These are phyloP conservation scores for Pluvialis apricaria DNA, from an alignment of 2,113 vertebrate species.

Conservation along the genomic window DNA sequence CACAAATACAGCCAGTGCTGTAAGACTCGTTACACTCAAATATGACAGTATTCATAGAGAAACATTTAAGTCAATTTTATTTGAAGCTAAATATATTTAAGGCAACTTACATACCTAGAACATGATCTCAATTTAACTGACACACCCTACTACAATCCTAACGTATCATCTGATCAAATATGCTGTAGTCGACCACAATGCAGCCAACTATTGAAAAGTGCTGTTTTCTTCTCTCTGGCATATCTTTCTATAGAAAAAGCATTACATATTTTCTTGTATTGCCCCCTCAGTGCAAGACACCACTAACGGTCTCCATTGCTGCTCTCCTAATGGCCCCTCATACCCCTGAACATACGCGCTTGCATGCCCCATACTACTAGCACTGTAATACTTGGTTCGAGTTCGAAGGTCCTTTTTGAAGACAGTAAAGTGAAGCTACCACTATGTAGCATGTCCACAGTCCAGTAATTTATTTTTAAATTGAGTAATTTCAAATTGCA, in stretches of 20 bases:
- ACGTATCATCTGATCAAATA: conserved; percentile 22
- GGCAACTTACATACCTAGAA: conserved; percentile 74
- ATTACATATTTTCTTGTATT: background rate
- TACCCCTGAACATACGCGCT: background rate
- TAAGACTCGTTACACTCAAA: background rate
- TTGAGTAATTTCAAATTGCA: conserved; percentile 85
- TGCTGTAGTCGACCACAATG: background rate
- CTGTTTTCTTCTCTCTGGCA: conserved; percentile 25
- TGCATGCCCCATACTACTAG: background rate
- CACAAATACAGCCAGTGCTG: background rate
- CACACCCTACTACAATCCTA: conserved; percentile 61
- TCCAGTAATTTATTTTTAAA: conserved; percentile 86
- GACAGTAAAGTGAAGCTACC: conserved; percentile 74
- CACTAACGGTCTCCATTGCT: background rate
- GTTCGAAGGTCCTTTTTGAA: conserved; percentile 46
- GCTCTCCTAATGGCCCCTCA: conserved; percentile 15
- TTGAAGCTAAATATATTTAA: conserved; percentile 74
- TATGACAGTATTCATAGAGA: conserved; percentile 64
- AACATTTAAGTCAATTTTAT: conserved; percentile 73
- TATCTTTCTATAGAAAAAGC: conserved; percentile 23
- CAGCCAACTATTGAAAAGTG: conserved; percentile 35
- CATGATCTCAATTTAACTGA: conserved; percentile 66
- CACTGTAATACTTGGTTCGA: conserved; percentile 21
- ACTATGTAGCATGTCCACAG: conserved; percentile 83
- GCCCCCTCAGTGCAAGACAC: conserved; percentile 47